Conservation (phyloP, 1,140 invertebrate species). For the Ceratina calcarata region DNA sequence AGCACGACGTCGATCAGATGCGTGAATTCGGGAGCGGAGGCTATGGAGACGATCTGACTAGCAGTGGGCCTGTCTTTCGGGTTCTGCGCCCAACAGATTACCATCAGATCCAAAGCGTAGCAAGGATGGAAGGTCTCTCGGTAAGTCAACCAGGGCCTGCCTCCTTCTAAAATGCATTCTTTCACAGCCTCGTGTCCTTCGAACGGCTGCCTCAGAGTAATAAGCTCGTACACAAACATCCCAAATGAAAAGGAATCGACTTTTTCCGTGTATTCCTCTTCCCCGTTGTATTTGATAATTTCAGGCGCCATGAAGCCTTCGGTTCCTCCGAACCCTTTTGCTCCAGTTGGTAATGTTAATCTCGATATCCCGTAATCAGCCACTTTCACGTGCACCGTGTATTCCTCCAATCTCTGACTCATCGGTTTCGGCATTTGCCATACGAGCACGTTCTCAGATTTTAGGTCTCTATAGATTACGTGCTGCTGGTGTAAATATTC, state of each 20-base stretch:
- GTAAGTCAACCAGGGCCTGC: conserved; percentile 91
- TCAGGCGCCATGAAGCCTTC: conserved; percentile 99
- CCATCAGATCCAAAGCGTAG: conserved; percentile 96
- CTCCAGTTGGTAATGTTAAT: conserved; percentile 92
- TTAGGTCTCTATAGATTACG: conserved; percentile 98
- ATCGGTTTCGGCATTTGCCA: conserved; percentile 92
- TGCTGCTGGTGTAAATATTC: conserved; percentile 97
- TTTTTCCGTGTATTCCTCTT: conserved; percentile 99
- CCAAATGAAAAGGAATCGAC: conserved; percentile 99
- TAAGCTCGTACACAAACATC: conserved; percentile 99
- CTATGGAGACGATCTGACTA: conserved; percentile 95
- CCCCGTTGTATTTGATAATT: conserved; percentile 98
- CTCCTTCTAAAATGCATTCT: conserved; percentile 96
- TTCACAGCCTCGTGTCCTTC: conserved; percentile 97
- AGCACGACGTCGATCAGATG: conserved; percentile 91
- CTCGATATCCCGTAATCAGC: conserved; percentile 98
- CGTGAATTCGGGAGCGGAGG: conserved; percentile 95
- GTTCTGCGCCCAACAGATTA: conserved; percentile 95
- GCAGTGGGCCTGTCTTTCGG: conserved; percentile 93
- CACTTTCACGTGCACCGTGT: conserved; percentile 93
- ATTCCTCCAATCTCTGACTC: conserved; percentile 83
- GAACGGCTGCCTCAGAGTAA: conserved; percentile 96
- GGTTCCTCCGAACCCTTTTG: conserved; percentile 98
- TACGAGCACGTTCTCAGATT: conserved; percentile 98
- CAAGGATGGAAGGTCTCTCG: conserved; percentile 92